These are phyloP conservation scores for Meliscaeva auricollis DNA, from an alignment of 2,888 invertebrate genomes.

Conservation along the genomic window DNA sequence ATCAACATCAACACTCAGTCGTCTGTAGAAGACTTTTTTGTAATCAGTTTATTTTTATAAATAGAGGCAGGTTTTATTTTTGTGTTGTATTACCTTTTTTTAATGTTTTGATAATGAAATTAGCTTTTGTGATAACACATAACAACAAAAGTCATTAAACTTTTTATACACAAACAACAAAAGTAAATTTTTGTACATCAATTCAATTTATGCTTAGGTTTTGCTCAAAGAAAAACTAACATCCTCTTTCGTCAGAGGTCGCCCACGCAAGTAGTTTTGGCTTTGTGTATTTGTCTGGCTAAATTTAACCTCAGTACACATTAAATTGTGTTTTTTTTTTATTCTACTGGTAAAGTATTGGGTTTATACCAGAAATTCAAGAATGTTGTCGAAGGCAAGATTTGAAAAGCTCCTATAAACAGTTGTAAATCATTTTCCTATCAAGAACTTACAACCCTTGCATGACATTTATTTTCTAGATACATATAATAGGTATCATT, in stretches of 20 bases:
- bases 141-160: slow-evolving; percentile 30
- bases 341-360: slow-evolving; percentile 17
- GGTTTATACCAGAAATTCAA: not conserved
- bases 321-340: slow-evolving; percentile 9
- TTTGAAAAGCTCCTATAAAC: no score
- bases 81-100: not conserved
- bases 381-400: no score
- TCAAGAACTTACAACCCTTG: not conserved
- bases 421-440: no score
- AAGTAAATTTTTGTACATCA: not conserved
- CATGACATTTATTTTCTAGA: not conserved
- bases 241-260: slow-evolving; percentile 6
- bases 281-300: not conserved
- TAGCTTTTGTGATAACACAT: not conserved
- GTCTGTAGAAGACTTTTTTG: not conserved
- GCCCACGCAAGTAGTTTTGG: slow-evolving; percentile 2
- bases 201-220: not conserved
- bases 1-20: not conserved
- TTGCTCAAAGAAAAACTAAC: not conserved
- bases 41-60: slow-evolving; percentile 16
- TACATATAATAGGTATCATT: not conserved
- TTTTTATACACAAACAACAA: slow-evolving; percentile 3
- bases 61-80: not conserved
- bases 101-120: not conserved
- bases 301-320: slow-evolving; percentile 29